Evolutionary conservation across 2,113 vertebrate genomes (phyloP), one percentile per base, ranked within the genome.

Genomic region (Apodemus sylvaticus): DNA sequence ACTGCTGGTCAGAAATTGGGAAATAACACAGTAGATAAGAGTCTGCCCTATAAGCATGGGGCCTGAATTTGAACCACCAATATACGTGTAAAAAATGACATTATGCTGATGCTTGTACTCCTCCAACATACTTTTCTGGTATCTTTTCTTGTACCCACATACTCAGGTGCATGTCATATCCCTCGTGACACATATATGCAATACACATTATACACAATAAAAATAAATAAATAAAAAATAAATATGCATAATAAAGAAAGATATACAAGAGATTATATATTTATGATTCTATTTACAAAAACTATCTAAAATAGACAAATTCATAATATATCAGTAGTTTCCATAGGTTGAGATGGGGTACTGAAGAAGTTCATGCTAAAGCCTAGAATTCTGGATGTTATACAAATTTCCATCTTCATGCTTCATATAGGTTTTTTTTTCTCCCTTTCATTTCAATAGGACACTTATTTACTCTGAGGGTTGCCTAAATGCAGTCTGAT

Each of bases 391-490:
- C 31, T 70, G n/a, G 86, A 81, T 91, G 74, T 73, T 79, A 29
- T 85, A 64, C 22, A 71, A 90, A 83, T 95, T 42, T 55, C 82
- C 88, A 20, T 79, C 34, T 90, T 66, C 24, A 42, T 88, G 70
- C 29, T 39, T 97, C 70, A 78, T 22, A 13, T 53, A 93, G 51
- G 17, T 3, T 31, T 53, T 82, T 92, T 88, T 17, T 94, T 13
- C 26, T 22, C 60, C 60, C 7, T 92, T 88, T 48, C 68, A 79
- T 95, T 78, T 42, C 78, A 86, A 60, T 78, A 95, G 89, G 55
- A 86, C 64, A 20, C 88, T 26, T 58, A 1, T 42, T 96, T 95
- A 89, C 7, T 78, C 42, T 94, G 66, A 96, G 11, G 91, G 62
- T 29, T 53, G 62, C 89, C 26, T 94, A 62, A 36, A 29, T 94